Evolutionary conservation across 1,140 invertebrate species (phyloP).

Genomic region (Achatina immaculata): DNA sequence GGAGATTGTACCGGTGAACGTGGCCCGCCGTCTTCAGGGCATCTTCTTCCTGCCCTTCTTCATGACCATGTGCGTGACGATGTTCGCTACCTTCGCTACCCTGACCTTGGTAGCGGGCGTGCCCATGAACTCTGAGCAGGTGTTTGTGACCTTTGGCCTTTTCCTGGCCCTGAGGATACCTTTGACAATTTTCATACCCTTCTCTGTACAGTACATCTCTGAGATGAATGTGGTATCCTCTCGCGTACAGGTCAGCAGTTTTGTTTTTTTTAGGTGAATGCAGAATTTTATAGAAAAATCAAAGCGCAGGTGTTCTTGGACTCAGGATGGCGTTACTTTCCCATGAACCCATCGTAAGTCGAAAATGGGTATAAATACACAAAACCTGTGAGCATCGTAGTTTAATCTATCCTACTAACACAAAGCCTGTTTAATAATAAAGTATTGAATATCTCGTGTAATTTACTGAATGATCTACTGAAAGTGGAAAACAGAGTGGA

Average conservation of each 20-base stretch:
- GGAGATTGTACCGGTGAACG: background rate
- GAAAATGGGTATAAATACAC: too few species aligned
- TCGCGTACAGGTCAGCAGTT: conserved; percentile 41
- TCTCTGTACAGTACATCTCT: conserved; percentile 54
- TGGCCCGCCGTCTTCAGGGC: conserved; percentile 8
- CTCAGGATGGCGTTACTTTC: too few species aligned
- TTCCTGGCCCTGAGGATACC: conserved; percentile 48
- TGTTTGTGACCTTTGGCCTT: conserved; percentile 51
- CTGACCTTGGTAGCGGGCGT: background rate
- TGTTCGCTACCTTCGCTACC: conserved; percentile 5
- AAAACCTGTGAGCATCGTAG: too few species aligned
- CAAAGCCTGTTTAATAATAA: too few species aligned
- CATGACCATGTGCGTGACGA: conserved; percentile 38
- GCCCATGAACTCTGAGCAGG: conserved; percentile 38
- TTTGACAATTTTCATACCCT: conserved; percentile 51
- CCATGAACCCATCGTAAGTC: too few species aligned
- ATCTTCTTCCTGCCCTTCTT: conserved; percentile 42
- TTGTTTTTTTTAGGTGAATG: background rate
- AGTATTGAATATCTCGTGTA: too few species aligned
- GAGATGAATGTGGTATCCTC: conserved; percentile 52
- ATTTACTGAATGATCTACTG: too few species aligned
- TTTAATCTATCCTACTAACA: too few species aligned
- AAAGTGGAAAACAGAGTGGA: too few species aligned
- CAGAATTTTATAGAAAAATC: too few species aligned
- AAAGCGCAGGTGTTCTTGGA: too few species aligned